These are phyloP conservation scores for Sinocyclocheilus maitianheensis DNA, from an alignment of 2,113 vertebrate species.

Conservation along the genomic window DNA sequence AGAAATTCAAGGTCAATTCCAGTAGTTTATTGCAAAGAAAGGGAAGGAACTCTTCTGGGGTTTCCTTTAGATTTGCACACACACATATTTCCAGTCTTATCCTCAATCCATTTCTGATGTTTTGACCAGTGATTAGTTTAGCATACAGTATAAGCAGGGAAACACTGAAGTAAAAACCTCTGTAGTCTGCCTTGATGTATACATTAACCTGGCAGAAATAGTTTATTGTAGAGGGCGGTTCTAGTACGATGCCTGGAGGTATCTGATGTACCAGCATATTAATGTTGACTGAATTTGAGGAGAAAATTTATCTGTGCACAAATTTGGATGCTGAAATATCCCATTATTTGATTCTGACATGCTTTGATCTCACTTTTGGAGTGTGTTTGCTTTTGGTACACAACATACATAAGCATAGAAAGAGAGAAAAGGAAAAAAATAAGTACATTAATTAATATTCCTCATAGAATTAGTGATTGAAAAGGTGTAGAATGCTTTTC, in stretches of 20 bases:
- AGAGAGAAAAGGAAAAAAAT: not conserved
- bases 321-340: slow-evolving; percentile 13
- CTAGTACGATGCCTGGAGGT: not conserved
- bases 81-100: not conserved
- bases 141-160: not conserved
- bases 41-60: not conserved
- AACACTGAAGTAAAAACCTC: not conserved
- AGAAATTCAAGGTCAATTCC: not conserved
- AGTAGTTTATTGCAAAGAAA: not conserved
- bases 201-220: slow-evolving; percentile 16
- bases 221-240: slow-evolving; percentile 1
- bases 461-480: not conserved
- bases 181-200: slow-evolving; percentile 12
- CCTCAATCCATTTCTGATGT: not conserved
- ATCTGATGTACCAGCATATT: not conserved
- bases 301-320: not conserved
- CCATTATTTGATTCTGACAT: not conserved
- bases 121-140: not conserved
- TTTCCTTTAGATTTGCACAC: not conserved
- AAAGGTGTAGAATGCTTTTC: not conserved
- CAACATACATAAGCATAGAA: not conserved
- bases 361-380: slow-evolving; percentile 6
- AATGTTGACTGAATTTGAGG: not conserved
- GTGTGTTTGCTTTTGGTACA: not conserved
- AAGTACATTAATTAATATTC: not conserved